Evolutionary conservation across 2,113 vertebrate species (phyloP).

Genomic region (Corythornis cristatus): DNA sequence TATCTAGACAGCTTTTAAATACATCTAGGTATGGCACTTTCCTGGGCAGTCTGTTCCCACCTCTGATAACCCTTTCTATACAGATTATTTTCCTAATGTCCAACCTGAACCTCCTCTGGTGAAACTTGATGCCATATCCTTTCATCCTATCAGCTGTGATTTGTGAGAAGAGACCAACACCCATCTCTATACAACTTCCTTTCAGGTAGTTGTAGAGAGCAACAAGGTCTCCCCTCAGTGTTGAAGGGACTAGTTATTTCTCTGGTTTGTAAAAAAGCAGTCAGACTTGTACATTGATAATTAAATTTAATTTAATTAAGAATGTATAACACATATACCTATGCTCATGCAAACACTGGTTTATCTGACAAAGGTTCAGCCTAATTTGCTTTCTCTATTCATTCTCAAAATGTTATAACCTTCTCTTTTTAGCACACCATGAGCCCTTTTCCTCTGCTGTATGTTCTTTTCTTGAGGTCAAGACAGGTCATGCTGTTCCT

Average conservation of each 20-base stretch:
- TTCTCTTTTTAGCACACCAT: slow-evolving; percentile 18
- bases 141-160: too few species aligned
- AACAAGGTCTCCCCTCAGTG: too few species aligned
- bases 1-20: too few species aligned
- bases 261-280: not conserved
- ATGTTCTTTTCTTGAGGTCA: slow-evolving; percentile 31
- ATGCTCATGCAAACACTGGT: not conserved
- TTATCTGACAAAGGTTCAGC: not conserved
- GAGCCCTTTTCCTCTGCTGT: not conserved
- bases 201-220: too few species aligned
- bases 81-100: too few species aligned
- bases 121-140: too few species aligned
- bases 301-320: not conserved
- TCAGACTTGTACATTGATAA: not conserved
- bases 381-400: not conserved
- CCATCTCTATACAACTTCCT: too few species aligned
- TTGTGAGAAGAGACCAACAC: too few species aligned
- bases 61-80: too few species aligned
- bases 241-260: not conserved
- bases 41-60: too few species aligned
- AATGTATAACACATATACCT: not conserved
- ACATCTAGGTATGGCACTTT: too few species aligned
- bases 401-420: slow-evolving; percentile 21
- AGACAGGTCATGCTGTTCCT: not conserved
- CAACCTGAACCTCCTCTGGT: too few species aligned